Base-by-base conservation (phyloP, 2,113 vertebrate genomes). In the Setophaga kirtlandii region DNA sequence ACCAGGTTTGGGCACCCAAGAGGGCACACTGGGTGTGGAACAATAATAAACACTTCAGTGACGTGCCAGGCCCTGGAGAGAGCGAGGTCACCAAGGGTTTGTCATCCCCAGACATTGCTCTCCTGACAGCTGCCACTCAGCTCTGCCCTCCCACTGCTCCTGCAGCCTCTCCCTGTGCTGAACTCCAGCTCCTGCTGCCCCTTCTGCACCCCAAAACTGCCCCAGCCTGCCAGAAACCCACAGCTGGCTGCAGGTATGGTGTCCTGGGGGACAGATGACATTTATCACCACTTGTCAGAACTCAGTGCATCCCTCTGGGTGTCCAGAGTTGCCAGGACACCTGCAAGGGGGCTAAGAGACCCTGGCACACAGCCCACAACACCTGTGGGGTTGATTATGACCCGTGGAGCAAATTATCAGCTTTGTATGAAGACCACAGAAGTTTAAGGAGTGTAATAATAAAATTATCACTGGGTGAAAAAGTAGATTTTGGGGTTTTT, bases 21-120 rank as follows among this genome's bases (percentile, higher is more conserved):
- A 18, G 4, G 19, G 19, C 49, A 80, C 33, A 41, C 2, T 37
- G 15, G 0, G 0, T 50, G n/a, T 58, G 37, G 37, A 21, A 50
- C 58, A 67, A 46, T 12, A 84, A 80, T 6, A 68, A 91, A 78
- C 9, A 21, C 25, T 60, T 31, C 21, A 82, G 25, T 33, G 49
- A 67, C 60, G 33, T 17, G 21, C 39, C 73, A 59, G 33, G 62
- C 7, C 20, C 23, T 1, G 1, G 44, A 42, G 46, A 44, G 18
- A 27, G 8, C 7, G 7, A 60, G 37, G 30, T 31, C 80, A 39
- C 15, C 0, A 0, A 64, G 41, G 33, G 8, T 53, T 60, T 90
- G 37, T 31, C 39, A 58, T 49, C 37, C 59, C 25, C 35, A 67
- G 6, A 4, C 37, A 41, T 31, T 1, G 0, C 33, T 65, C 83